Percentiles rank a stretch among this genome's conserved stretches.
Conservation (phyloP, 1,140 invertebrate species). For the Cydia strobilella region DNA sequence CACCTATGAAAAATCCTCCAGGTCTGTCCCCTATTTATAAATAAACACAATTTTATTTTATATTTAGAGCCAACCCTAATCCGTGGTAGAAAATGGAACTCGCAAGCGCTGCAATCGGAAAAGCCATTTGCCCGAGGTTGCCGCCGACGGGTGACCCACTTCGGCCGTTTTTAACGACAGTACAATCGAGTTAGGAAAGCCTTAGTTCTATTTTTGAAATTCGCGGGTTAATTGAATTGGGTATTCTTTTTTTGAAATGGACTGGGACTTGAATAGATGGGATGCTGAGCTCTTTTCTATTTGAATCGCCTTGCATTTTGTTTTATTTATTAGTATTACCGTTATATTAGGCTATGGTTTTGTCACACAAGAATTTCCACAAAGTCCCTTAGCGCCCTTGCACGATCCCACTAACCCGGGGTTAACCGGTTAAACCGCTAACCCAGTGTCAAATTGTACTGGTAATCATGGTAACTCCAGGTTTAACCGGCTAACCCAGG, state of each 20-base stretch:
- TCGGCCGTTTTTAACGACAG: conserved; percentile 52
- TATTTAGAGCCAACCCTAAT: conserved; percentile 28
- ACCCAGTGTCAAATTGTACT: too few species aligned
- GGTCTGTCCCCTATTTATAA: too few species aligned
- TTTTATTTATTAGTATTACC: too few species aligned
- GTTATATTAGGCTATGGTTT: too few species aligned
- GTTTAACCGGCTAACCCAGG: too few species aligned
- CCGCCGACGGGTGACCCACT: conserved; percentile 54
- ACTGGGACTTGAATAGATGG: not conserved
- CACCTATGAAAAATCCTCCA: not conserved
- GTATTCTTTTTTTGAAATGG: not conserved
- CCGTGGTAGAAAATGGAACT: conserved; percentile 39
- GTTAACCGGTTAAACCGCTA: too few species aligned
- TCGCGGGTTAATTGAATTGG: not conserved
- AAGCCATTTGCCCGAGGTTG: conserved; percentile 50
- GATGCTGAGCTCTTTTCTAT: not conserved
- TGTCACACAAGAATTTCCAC: too few species aligned
- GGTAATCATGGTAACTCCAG: too few species aligned
- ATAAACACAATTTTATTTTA: too few species aligned
- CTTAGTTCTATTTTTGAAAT: conserved; percentile 25
- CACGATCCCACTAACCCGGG: too few species aligned
- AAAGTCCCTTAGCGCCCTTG: too few species aligned
- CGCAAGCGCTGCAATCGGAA: conserved; percentile 41
- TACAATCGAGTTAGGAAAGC: conserved; percentile 51
- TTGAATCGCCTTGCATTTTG: not conserved